A percentile compares a stretch with the other conserved stretches of the same genome.
Conservation (phyloP, 2,113 vertebrate genomes). For the Macquaria australasica region DNA sequence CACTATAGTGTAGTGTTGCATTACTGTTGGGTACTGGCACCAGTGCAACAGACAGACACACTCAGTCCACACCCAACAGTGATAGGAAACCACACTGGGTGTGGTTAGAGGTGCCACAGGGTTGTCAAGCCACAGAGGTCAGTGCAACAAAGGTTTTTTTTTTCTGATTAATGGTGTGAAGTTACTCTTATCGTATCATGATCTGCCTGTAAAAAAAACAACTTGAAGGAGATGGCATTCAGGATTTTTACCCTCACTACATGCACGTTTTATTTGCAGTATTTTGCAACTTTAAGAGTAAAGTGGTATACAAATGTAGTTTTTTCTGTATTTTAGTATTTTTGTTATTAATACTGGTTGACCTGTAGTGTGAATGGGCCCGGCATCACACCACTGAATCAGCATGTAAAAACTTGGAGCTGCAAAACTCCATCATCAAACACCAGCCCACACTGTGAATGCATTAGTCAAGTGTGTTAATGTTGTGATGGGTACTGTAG, state of each 20-base stretch:
- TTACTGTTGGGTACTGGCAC: conserved; percentile 26
- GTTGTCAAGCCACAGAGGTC: conserved; percentile 30
- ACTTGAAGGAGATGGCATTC: conserved; percentile 5
- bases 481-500: conserved; percentile 78
- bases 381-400: conserved; percentile 93
- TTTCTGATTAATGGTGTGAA: conserved; percentile 12
- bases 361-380: conserved; percentile 83
- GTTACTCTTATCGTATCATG: conserved; percentile 5
- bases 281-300: neutral
- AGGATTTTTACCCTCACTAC: neutral
- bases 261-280: neutral
- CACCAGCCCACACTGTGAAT: conserved; percentile 65
- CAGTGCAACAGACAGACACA: conserved; percentile 35
- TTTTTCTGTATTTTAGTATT: neutral
- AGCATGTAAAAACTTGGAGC: conserved; percentile 87
- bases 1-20: conserved; percentile 9
- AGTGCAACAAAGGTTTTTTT: conserved; percentile 6
- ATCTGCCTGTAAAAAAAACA: neutral
- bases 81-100: conserved; percentile 26
- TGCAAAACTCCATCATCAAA: conserved; percentile 80
- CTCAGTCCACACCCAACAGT: conserved; percentile 29
- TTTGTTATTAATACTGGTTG: conserved; percentile 29
- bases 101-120: conserved; percentile 36
- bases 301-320: conserved; percentile 12
- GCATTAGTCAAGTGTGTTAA: conserved; percentile 64